Percentiles rank a stretch among this genome's conserved stretches.
Evolutionary conservation across 2,113 vertebrate genomes (phyloP).

Genomic region (Corynorhinus townsendii): DNA sequence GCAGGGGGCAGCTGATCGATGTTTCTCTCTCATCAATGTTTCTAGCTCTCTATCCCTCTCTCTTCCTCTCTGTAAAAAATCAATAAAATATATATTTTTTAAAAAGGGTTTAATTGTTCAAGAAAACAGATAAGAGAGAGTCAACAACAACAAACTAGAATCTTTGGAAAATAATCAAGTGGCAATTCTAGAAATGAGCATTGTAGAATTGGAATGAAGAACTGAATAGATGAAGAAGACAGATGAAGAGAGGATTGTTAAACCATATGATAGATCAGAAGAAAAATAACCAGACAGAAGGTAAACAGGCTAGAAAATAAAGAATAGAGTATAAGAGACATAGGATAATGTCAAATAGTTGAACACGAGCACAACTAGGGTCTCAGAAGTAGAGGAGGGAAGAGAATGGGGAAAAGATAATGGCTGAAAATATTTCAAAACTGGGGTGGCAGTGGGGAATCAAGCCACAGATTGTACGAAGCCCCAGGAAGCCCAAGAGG

Average conservation of each 20-base stretch:
- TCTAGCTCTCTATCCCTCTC: no score
- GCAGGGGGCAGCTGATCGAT: no score
- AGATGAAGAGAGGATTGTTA: background rate
- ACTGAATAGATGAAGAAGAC: background rate
- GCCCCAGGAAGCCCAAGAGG: background rate
- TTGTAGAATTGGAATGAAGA: background rate
- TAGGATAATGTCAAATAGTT: background rate
- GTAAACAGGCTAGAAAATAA: background rate
- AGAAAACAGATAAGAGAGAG: background rate
- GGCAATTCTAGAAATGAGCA: background rate
- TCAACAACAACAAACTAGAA: background rate
- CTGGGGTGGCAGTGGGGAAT: background rate
- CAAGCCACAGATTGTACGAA: background rate
- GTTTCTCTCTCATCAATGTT: no score
- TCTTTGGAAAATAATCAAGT: background rate
- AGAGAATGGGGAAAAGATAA: background rate
- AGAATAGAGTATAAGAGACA: background rate
- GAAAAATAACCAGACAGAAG: background rate
- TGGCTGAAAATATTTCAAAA: background rate
- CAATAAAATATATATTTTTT: no score
- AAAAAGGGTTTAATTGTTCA: no score
- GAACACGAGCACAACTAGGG: background rate
- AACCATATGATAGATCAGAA: background rate
- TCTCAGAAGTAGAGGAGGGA: background rate
- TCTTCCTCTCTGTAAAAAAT: no score